Evolutionary conservation across 2,797 vertebrate genomes (phyloP).

Genomic region (Todus mexicanus): DNA sequence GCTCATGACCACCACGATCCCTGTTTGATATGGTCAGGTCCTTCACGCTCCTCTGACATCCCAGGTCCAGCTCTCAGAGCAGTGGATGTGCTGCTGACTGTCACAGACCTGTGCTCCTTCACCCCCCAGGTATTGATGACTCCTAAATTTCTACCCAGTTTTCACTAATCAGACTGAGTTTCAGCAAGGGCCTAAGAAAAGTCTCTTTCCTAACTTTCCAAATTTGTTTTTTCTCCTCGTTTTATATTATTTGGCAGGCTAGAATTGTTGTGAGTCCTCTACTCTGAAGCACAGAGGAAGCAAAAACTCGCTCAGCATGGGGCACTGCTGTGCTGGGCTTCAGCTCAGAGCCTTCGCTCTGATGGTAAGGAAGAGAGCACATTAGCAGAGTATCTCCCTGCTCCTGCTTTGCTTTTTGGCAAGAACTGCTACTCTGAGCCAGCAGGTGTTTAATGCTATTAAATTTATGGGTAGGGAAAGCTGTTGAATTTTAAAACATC

Average conservation of each 20-base stretch:
- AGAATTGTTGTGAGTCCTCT: neutral
- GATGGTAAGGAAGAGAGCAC: conserved; percentile 39
- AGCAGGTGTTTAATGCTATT: conserved; percentile 81
- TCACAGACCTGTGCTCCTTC: neutral
- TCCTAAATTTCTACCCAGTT: neutral
- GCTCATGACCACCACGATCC: neutral
- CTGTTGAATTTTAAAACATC: conserved; percentile 77
- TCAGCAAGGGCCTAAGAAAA: neutral
- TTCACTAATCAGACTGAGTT: neutral
- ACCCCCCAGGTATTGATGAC: neutral
- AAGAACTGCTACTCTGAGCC: conserved; percentile 65
- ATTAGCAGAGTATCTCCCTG: conserved; percentile 62
- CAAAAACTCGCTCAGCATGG: conserved; percentile 46
- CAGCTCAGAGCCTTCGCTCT: conserved; percentile 46
- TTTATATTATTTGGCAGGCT: neutral
- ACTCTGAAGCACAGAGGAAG: neutral
- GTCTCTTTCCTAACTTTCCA: neutral
- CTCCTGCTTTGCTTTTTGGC: conserved; percentile 75
- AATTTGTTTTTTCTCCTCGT: rapidly evolving
- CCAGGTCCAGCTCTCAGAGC: neutral
- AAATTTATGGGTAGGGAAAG: conserved; percentile 78
- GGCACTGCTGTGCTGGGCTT: conserved; percentile 24
- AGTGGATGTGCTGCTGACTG: neutral
- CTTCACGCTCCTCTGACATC: neutral
- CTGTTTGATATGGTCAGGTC: neutral